Evolutionary conservation across 2,113 vertebrate species (phyloP), one percentile per base, ranked within the genome.

Genomic region (Syrrhaptes paradoxus): DNA sequence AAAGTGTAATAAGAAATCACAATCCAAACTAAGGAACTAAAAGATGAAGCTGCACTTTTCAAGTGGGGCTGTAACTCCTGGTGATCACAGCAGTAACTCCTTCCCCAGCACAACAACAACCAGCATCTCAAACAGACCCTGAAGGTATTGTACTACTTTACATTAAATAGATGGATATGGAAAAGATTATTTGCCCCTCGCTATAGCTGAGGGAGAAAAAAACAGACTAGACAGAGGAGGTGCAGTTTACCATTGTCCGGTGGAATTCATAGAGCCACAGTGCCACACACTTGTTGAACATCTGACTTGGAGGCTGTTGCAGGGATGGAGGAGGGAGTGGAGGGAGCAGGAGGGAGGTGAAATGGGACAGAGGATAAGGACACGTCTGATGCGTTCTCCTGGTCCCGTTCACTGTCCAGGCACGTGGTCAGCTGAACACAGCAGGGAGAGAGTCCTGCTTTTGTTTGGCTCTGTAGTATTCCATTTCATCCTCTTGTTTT

Each of bases 401-500:
- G 52, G 26, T 70, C 18, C 62, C 6, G 1, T 17, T 34, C 9
- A 2, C 1, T 51, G 54, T 38, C 62, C 67, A 34, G 0, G 4
- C 62, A 76, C n/a, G 45, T 57, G 62, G 34, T 48, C 68, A 85
- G 65, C 86, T 66, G 87, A 63, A 52, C 46, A 34, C 25, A 20
- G 41, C 2, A n/a, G 34, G 8, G 66, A 6, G 22, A 73, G 70
- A 72, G 51, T 17, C 41, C 62, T 75, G 74, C 10, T 79, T 87
- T 75, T 48, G n/a, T 89, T 68, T 92, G 90, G 85, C 88, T 84
- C 55, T 32, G 52, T 41, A 63, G 24, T 38, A 6, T 85, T 88
- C 62, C 61, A 36, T 86, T 91, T 59, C 75, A 55, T 74, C 59
- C 61, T 72, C 90, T 67, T 90, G 92, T 65, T 96, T 93, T 66